Base-by-base conservation (phyloP, 2,888 invertebrate genomes). In the Tinea pellionella region DNA sequence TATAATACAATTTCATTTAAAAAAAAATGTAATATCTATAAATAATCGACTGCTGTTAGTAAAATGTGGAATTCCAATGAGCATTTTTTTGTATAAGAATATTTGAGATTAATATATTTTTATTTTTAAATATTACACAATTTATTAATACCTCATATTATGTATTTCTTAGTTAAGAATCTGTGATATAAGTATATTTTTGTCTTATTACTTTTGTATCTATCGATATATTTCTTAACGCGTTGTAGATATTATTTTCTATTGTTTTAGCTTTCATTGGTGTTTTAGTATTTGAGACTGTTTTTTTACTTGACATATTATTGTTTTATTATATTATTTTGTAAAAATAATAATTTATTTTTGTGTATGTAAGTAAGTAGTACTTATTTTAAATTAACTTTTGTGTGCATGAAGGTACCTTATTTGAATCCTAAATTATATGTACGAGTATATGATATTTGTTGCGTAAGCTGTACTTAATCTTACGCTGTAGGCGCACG, bases 171-270 rank as follows among this genome's bases (percentile, higher is more conserved):
- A 77, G 84, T 78, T 78, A 59, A 59, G 59, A 47, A 81, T 80
- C 86, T 86, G 86, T 86, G 86, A 86, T 86, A 85, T 81, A 74
- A 70, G 61, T 61, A 61, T 70, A 68, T 74, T 77, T 73, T 59
- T 71, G 67, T 70, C 72, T 69, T 69, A 69, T 71, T 18, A 57
- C 15, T 37, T 60, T 42, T 56, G 13, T 15, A 47, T 47, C 16
- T 29, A 12, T 53, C 7, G 18, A 43, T 15, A 13, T 43, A 8
- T 13, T n/a, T n/a, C n/a, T n/a, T n/a, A n/a, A n/a, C n/a, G n/a
- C 12, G 7, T 43, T 43, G 43, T 43, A 43, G 12, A 43, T 13
- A 43, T 43, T 43, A 43, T 16, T 47, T 47, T 47, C 9, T 47
- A 4, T 47, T 16, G 47, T 9, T 37, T 37, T 30, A 30, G 30